Evolutionary conservation across 2,113 vertebrate species (phyloP).

Genomic region (Clarias macrocephalus): DNA sequence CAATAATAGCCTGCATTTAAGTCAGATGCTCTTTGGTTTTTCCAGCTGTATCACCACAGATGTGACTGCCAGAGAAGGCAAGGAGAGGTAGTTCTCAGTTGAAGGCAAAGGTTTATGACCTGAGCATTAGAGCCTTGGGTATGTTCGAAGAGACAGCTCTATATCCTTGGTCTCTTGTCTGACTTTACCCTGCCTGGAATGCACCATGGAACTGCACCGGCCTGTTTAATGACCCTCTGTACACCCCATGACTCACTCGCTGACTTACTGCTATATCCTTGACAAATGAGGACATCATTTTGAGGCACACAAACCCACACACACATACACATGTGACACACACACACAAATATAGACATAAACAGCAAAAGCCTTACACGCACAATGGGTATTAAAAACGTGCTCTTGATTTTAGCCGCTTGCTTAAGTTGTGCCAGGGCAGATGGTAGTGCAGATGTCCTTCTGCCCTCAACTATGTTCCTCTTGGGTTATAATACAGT

Average conservation of each 20-base stretch:
- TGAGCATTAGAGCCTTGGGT: conserved; percentile 42
- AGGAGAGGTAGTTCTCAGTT: conserved; percentile 34
- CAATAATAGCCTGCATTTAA: background rate
- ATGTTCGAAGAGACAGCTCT: conserved; percentile 43
- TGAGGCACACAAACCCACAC: background rate
- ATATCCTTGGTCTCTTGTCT: conserved; percentile 56
- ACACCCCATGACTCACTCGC: conserved; percentile 50
- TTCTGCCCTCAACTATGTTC: conserved; percentile 23
- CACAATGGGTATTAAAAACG: conserved; percentile 11
- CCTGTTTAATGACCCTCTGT: conserved; percentile 61
- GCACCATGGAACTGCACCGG: conserved; percentile 58
- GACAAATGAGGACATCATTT: conserved; percentile 45
- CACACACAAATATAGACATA: conserved; percentile 1
- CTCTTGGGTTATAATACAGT: conserved; percentile 28
- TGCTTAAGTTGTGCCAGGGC: conserved; percentile 17
- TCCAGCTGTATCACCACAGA: background rate
- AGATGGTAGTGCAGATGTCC: conserved; percentile 37
- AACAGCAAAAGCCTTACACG: background rate
- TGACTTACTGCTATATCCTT: conserved; percentile 42
- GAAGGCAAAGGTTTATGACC: conserved; percentile 62
- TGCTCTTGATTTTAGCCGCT: conserved; percentile 25
- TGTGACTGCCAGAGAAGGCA: conserved; percentile 21
- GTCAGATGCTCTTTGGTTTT: background rate
- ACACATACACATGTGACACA: background rate
- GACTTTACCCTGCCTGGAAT: conserved; percentile 59